Evolutionary conservation across 2,113 vertebrate species (phyloP).

Genomic region (Lepisosteus osseus): DNA sequence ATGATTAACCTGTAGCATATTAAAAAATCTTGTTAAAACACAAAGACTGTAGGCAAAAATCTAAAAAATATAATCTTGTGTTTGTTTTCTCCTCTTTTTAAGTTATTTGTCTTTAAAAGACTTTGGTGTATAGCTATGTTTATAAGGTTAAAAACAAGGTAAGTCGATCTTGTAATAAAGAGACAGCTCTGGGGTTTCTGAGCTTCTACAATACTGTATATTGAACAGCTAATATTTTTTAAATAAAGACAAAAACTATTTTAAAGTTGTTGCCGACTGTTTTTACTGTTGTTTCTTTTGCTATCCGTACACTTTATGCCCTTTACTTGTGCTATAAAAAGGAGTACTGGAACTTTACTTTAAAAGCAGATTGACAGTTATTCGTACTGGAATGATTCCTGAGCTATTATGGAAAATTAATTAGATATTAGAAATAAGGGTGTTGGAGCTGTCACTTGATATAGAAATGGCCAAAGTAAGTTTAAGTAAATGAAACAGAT

Average conservation of each 20-base stretch:
- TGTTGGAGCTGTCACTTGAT: too few relatives aligned
- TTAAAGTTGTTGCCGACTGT: background rate
- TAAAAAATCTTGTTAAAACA: too few relatives aligned
- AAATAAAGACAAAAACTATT: constrained; percentile 20
- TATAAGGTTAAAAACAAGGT: constrained; percentile 61
- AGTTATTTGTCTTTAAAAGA: constrained; percentile 86
- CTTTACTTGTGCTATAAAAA: too few relatives aligned
- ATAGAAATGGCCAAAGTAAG: too few relatives aligned
- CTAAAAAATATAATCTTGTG: constrained; percentile 18
- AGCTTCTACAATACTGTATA: background rate
- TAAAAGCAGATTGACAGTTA: too few relatives aligned
- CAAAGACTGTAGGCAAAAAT: background rate
- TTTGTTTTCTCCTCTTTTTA: constrained; percentile 50
- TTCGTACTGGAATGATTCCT: too few relatives aligned
- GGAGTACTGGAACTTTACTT: too few relatives aligned
- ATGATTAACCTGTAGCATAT: too few relatives aligned
- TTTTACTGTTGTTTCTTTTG: background rate
- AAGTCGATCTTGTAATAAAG: constrained; percentile 71
- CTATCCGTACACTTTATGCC: too few relatives aligned
- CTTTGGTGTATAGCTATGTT: constrained; percentile 60
- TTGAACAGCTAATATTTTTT: constrained; percentile 21
- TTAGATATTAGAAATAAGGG: too few relatives aligned
- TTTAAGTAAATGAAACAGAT: too few relatives aligned
- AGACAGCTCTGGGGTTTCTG: constrained; percentile 16
- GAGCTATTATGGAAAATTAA: too few relatives aligned